Evolutionary conservation across 2,888 invertebrate genomes (phyloP).

Genomic region (Pristionchus entomophagus): DNA sequence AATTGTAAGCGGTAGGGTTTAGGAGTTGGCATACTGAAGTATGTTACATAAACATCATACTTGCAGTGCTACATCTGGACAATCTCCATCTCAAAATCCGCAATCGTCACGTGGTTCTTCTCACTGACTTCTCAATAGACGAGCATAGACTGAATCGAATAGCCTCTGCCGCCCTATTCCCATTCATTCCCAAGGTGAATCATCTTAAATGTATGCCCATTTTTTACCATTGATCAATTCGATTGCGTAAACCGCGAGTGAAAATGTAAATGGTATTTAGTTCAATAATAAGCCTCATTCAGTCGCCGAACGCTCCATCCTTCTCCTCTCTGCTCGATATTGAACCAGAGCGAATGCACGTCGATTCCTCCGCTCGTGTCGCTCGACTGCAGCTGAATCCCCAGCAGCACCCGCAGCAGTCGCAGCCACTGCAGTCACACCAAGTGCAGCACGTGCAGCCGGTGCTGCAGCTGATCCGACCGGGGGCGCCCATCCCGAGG

Average conservation of each 20-base stretch:
- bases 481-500: constrained; percentile 8
- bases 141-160: constrained; percentile 56
- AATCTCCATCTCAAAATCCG: constrained; percentile 57
- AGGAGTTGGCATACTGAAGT: no score
- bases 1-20: no score
- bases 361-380: background rate
- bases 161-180: constrained; percentile 50
- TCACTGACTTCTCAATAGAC: constrained; percentile 62
- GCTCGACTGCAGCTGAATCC: background rate
- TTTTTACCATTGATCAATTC: no score
- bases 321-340: constrained; percentile 42
- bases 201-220: no score
- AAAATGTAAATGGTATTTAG: no score
- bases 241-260: no score
- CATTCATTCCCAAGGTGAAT: constrained; percentile 38
- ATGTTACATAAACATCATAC: no score
- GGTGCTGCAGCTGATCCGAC: background rate
- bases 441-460: background rate
- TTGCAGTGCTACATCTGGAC: constrained; percentile 62
- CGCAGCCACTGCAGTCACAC: background rate
- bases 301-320: constrained; percentile 42
- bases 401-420: background rate
- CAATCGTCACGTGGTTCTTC: constrained; percentile 59
- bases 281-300: background rate
- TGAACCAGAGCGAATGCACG: background rate